Conservation (phyloP, 2,113 vertebrate species). For the Andinoacara biseriatus region DNA sequence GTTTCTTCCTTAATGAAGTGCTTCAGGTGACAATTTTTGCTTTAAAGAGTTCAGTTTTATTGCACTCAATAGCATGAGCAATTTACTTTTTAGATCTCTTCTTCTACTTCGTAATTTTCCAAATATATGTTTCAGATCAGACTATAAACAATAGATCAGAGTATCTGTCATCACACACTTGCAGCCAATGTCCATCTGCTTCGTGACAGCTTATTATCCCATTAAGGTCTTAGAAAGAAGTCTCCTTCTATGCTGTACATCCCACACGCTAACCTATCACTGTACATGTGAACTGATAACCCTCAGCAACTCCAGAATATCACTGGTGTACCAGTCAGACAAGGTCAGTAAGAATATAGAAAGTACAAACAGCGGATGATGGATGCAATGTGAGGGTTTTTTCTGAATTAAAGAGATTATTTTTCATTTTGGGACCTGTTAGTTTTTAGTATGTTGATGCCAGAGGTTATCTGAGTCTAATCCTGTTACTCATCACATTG, state of each 20-base stretch:
- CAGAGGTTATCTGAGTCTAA: conserved; percentile 45
- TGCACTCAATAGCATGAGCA: not conserved
- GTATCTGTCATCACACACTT: not conserved
- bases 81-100: not conserved
- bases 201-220: conserved; percentile 50
- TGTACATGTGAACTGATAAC: conserved; percentile 1
- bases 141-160: not conserved
- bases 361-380: not conserved
- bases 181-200: conserved; percentile 48
- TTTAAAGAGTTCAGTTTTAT: no score
- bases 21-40: not conserved
- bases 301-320: not conserved
- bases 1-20: not conserved
- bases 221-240: conserved; percentile 61
- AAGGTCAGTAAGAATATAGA: not conserved
- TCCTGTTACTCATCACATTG: conserved; percentile 47
- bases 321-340: not conserved
- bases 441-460: not conserved
- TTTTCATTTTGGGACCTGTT: not conserved
- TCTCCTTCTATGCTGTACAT: conserved; percentile 10
- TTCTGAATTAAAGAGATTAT: not conserved
- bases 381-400: not conserved
- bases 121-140: not conserved
- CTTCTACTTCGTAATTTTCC: not conserved
- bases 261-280: not conserved